Conservation (phyloP, 2,888 invertebrate genomes). For the Cephus pygmeus region DNA sequence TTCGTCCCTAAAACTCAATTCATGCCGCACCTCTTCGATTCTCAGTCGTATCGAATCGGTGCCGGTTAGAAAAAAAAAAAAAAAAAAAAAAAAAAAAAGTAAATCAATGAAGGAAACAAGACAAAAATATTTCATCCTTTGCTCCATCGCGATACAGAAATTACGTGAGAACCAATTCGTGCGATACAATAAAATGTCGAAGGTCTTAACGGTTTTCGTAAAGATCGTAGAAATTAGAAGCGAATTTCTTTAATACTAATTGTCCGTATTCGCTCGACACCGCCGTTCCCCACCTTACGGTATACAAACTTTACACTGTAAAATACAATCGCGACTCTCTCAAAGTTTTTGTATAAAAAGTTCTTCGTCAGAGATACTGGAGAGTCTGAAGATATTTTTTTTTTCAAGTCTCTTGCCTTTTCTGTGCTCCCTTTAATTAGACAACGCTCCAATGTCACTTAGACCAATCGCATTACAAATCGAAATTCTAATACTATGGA, state of each 20-base stretch:
- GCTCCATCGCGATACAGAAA: neutral
- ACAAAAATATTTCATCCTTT: too few species aligned
- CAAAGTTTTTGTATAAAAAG: slow-evolving; percentile 5
- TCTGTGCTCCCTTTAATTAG: neutral
- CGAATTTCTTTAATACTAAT: neutral
- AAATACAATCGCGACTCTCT: neutral
- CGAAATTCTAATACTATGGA: neutral
- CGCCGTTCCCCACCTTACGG: neutral
- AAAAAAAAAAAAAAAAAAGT: too few species aligned
- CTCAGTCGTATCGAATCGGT: neutral
- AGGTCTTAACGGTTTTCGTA: neutral
- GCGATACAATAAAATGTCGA: neutral
- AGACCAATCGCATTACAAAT: neutral
- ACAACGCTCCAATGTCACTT: neutral
- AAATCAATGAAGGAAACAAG: neutral
- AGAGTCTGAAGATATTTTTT: neutral
- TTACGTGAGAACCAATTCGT: neutral
- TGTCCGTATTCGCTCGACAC: neutral
- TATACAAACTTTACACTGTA: slow-evolving; percentile 5
- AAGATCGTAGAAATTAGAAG: neutral
- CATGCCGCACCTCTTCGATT: neutral
- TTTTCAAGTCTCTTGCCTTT: neutral
- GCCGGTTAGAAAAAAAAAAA: neutral
- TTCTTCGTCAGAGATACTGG: neutral
- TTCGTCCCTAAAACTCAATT: neutral